Percentiles rank a stretch among this genome's conserved stretches.
phyloP scores from a whole-genome alignment of 2,888 invertebrate genomes.

The Julus scandinavius region DNA sequence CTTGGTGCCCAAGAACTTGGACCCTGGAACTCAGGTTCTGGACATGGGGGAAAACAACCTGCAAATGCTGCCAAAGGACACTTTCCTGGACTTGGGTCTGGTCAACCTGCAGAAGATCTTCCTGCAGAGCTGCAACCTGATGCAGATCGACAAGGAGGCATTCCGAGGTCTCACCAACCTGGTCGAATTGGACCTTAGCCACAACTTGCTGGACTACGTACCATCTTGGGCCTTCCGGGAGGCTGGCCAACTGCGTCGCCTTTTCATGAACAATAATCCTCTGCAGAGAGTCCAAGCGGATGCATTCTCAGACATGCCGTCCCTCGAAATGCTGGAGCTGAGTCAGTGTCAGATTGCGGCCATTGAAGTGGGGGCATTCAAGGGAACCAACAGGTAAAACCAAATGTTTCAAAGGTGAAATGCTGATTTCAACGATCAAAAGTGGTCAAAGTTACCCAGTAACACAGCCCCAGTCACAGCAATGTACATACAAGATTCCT shows the following conservation, averaged over 20 bases:
- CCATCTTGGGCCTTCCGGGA: conserved; percentile 60
- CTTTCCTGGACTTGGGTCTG: conserved; percentile 61
- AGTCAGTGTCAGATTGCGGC: conserved; percentile 77
- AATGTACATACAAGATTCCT: too few species aligned
- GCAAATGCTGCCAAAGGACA: conserved; percentile 61
- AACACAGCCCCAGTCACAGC: too few species aligned
- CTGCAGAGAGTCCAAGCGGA: conserved; percentile 77
- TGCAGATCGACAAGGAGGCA: conserved; percentile 61
- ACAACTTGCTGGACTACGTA: conserved; percentile 60
- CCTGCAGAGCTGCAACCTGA: conserved; percentile 60
- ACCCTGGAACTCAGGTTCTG: conserved; percentile 61
- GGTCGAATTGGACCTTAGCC: conserved; percentile 61
- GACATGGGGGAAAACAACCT: conserved; percentile 61
- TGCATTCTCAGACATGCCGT: conserved; percentile 81
- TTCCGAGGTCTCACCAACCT: conserved; percentile 61
- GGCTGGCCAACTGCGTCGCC: conserved; percentile 61
- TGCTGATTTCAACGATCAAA: not conserved
- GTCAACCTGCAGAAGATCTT: conserved; percentile 62
- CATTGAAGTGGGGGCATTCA: conserved; percentile 71
- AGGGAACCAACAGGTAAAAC: not conserved
- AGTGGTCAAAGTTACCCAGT: too few species aligned
- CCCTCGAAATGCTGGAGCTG: conserved; percentile 78
- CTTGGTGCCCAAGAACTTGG: conserved; percentile 73
- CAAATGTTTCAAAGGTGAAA: not conserved
- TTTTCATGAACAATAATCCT: conserved; percentile 80